Evolutionary conservation across 2,888 invertebrate species (phyloP).

Genomic region (Meghimatium bilineatum): DNA sequence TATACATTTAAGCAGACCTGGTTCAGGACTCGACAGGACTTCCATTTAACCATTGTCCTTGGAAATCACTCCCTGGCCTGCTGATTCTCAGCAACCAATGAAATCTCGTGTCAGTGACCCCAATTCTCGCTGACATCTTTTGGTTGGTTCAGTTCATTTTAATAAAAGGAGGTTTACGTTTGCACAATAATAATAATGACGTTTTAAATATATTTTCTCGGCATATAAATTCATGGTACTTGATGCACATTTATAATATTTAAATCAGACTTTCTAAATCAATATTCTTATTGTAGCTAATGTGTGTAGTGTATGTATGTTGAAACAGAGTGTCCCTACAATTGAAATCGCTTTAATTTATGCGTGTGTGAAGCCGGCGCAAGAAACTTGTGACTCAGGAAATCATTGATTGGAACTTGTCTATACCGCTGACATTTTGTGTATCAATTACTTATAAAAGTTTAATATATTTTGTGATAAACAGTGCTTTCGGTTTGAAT

Average conservation of each 20-base stretch:
- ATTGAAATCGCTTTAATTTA: background rate
- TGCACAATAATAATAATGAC: background rate
- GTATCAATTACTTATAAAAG: background rate
- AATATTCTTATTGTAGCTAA: no score
- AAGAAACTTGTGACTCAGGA: background rate
- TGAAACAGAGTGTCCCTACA: background rate
- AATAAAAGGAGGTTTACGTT: background rate
- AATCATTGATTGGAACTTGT: background rate
- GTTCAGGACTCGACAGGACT: background rate
- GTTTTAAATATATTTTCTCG: background rate
- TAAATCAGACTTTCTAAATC: background rate
- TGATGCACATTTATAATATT: no score
- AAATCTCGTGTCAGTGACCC: slow-evolving; percentile 39
- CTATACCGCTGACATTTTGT: background rate
- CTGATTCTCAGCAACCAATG: slow-evolving; percentile 49
- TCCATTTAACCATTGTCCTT: slow-evolving; percentile 31
- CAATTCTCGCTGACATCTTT: slow-evolving; percentile 8
- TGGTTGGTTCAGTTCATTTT: slow-evolving; percentile 17
- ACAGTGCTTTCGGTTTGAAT: background rate
- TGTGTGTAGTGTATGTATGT: background rate
- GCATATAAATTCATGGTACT: background rate
- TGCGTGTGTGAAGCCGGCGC: background rate
- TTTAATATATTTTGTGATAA: background rate
- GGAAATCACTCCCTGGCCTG: slow-evolving; percentile 35
- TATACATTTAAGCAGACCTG: background rate